Evolutionary conservation across 2,113 vertebrate species (phyloP).

Genomic region (Hydrochoerus hydrochaeris): DNA sequence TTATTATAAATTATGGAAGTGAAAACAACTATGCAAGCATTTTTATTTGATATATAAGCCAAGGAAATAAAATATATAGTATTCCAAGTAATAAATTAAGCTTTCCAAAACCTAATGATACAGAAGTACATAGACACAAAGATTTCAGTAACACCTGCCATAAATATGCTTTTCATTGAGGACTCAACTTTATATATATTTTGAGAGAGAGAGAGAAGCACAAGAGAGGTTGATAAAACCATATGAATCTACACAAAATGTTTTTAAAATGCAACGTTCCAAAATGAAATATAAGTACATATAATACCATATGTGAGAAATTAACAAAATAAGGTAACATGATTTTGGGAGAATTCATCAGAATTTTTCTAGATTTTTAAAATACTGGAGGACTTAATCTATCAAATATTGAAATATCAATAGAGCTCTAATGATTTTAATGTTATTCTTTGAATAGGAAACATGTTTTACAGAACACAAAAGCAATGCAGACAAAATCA

Average conservation of each 20-base stretch:
- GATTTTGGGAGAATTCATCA: background rate
- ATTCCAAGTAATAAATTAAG: background rate
- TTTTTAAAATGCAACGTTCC: background rate
- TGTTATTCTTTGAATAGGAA: background rate
- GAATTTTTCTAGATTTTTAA: background rate
- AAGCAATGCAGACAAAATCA: background rate
- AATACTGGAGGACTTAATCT: background rate
- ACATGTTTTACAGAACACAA: background rate
- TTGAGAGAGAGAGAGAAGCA: fast-evolving
- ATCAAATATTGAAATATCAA: background rate
- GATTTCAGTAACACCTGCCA: background rate
- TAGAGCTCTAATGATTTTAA: background rate
- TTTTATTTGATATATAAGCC: background rate
- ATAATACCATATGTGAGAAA: background rate
- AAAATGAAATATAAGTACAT: background rate
- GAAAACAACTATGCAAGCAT: background rate
- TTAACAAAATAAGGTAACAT: background rate
- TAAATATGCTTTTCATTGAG: background rate
- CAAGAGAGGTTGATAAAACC: background rate
- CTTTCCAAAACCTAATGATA: background rate
- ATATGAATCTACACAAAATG: background rate
- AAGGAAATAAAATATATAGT: background rate
- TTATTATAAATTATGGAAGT: background rate
- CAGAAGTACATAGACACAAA: background rate
- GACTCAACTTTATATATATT: background rate